Conservation (phyloP, 2,888 invertebrate genomes). For the Cloeon dipterum region DNA sequence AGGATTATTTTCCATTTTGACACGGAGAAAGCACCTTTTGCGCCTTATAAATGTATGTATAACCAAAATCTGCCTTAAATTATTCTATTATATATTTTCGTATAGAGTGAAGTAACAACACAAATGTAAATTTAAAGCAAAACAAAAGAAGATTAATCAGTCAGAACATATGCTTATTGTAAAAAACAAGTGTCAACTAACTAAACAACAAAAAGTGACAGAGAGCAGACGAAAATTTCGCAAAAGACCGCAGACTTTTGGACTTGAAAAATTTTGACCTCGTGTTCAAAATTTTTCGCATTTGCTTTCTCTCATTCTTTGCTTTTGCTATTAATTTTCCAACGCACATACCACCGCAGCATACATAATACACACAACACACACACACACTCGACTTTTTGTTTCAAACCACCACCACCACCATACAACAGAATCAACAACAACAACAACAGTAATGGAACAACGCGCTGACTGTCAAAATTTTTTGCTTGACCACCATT, state of each 20-base stretch:
- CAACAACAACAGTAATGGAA: no score
- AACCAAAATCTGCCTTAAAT: slow-evolving; percentile 41
- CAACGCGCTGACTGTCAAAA: slow-evolving; percentile 1
- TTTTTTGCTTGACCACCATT: slow-evolving; percentile 2
- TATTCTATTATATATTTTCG: slow-evolving; percentile 41
- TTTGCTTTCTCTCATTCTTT: no score
- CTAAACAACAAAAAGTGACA: slow-evolving; percentile 7
- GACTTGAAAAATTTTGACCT: background rate
- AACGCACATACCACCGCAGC: no score
- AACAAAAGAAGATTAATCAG: slow-evolving; percentile 18
- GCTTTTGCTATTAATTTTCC: no score
- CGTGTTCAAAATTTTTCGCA: no score
- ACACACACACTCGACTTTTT: no score
- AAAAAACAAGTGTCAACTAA: slow-evolving; percentile 7
- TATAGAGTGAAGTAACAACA: slow-evolving; percentile 17
- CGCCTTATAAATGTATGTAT: slow-evolving; percentile 13
- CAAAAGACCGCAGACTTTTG: no score
- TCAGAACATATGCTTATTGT: slow-evolving; percentile 19
- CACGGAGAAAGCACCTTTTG: slow-evolving; percentile 2
- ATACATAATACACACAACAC: no score
- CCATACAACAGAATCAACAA: background rate
- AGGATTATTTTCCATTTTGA: background rate
- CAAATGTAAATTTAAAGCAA: slow-evolving; percentile 13
- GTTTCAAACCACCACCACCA: background rate
- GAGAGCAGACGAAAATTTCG: slow-evolving; percentile 7